A percentile compares a stretch with the other conserved stretches of the same genome.
phyloP scores from a whole-genome alignment of 1,140 invertebrate genomes.

The Diprion similis region DNA sequence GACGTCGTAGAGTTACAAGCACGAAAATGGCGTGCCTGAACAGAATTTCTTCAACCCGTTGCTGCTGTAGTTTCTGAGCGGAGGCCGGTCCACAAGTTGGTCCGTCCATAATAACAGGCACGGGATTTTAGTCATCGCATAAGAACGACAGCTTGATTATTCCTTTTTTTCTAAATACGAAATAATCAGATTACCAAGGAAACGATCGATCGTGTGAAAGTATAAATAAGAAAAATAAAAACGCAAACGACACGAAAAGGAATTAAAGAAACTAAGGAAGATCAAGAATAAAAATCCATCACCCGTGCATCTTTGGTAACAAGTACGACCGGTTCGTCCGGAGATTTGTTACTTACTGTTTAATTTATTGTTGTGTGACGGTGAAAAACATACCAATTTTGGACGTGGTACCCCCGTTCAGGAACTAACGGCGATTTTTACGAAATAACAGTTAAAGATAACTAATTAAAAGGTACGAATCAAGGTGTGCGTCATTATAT shows the following conservation, averaged over 20 bases:
- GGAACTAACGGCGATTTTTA: conserved; percentile 32
- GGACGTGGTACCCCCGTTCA: conserved; percentile 40
- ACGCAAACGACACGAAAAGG: too few relatives aligned
- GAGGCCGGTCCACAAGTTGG: conserved; percentile 56
- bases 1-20: conserved; percentile 54
- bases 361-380: conserved; percentile 28
- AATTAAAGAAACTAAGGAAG: conserved; percentile 10
- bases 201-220: too few relatives aligned
- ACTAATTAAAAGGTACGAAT: too few relatives aligned
- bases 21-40: conserved; percentile 48
- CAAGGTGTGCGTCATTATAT: too few relatives aligned
- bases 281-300: conserved; percentile 12
- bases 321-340: conserved; percentile 26
- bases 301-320: conserved; percentile 37
- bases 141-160: too few relatives aligned
- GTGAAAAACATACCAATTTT: conserved; percentile 28
- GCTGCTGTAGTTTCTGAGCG: conserved; percentile 58
- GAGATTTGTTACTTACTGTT: conserved; percentile 37
- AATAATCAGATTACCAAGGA: too few relatives aligned
- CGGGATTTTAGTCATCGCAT: conserved; percentile 13
- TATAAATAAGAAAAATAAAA: too few relatives aligned
- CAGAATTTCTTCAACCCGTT: conserved; percentile 35
- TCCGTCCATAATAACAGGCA: conserved; percentile 45
- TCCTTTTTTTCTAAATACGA: too few relatives aligned
- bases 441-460: too few relatives aligned